Evolutionary conservation across 1,140 invertebrate species (phyloP), one percentile per base, ranked within the genome.

Genomic region (Chironomus striatipennis): DNA sequence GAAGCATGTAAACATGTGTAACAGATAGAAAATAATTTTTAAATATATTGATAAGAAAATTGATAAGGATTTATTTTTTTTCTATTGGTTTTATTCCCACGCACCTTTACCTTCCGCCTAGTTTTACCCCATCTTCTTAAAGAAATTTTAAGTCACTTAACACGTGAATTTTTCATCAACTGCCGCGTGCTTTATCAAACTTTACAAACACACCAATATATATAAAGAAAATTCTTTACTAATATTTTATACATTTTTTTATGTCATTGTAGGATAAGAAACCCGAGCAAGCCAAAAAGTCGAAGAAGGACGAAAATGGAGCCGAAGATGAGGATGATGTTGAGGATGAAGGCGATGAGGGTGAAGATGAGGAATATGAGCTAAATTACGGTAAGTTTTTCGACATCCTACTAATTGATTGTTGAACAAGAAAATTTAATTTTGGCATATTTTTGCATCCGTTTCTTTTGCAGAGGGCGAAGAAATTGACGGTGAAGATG

Each of bases 231-330:
- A 5, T 20, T 7, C 6, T 70, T 70, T 70, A 20, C 17, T 70
- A 70, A 70, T 18, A 15, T 67, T 9, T 67, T 1, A 1, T 7
- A 57, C 12, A 1, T 15, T 70, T 21, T 20, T 21, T 70, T 70
- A 2, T 70, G 18, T 70, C 17, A 18, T 70, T 70, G 5, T 70
- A 70, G 65, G 65, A 70, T 6, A 70, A 70, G 10, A 70, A 70
- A 21, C 65, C 65, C 65, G 65, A 20, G 17, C 17, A 70, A 70
- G 65, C 65, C 17, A 70, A 70, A 70, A 70, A 70, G 18, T 70
- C 65, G 17, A 70, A 70, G 20, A 70, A 70, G 18, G 65, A 70
- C 65, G 65, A 70, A 70, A 70, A 70, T 70, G 65, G 65, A 20
- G 65, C 65, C 65, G 65, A 70, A 70, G 65, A 70, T 70, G 65